Evolutionary conservation across 1,140 invertebrate genomes (phyloP).

Genomic region (Eriocheir sinensis): DNA sequence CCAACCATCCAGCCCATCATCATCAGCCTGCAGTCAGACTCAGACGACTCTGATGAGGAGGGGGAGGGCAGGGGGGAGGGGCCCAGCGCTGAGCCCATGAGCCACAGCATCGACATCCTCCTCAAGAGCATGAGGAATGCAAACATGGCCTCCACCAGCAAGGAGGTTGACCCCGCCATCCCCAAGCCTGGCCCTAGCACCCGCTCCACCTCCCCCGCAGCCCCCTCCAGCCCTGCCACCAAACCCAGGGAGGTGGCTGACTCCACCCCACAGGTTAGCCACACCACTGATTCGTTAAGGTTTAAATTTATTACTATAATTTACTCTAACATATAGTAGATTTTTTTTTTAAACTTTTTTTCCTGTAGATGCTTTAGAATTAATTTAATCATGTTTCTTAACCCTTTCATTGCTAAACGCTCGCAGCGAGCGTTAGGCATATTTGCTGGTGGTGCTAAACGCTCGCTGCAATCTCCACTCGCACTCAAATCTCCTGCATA

Average conservation of each 20-base stretch:
- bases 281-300: no score
- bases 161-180: background rate
- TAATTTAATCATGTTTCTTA: no score
- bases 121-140: constrained; percentile 67
- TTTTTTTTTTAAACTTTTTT: no score
- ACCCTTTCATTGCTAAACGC: no score
- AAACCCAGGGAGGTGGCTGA: background rate
- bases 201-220: background rate
- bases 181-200: background rate
- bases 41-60: constrained; percentile 49
- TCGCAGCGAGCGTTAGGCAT: no score
- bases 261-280: background rate
- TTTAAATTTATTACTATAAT: no score
- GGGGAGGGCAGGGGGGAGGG: background rate
- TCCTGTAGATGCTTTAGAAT: no score
- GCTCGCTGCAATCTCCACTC: no score
- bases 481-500: no score
- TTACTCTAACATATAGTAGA: no score
- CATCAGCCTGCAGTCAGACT: constrained; percentile 66
- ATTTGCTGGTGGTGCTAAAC: no score
- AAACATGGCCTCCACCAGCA: background rate
- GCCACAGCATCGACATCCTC: constrained; percentile 43
- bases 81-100: constrained; percentile 1
- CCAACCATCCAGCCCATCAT: constrained; percentile 66
- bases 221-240: no score